These are phyloP conservation scores for Otus sunia DNA, from an alignment of 2,113 vertebrate species.

Conservation along the genomic window DNA sequence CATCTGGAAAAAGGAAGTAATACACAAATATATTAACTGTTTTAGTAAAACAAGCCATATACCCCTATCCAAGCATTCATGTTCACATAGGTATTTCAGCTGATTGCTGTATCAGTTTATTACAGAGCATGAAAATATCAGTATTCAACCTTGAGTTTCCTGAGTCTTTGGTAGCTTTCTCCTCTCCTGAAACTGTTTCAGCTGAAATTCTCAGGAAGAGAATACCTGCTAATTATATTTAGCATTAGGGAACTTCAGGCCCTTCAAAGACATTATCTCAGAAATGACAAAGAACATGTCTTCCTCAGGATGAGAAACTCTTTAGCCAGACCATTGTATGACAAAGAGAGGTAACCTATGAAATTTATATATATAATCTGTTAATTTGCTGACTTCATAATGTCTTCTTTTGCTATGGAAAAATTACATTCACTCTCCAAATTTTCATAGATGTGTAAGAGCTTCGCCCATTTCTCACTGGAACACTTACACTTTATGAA, in stretches of 20 bases:
- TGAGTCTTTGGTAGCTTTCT: not conserved
- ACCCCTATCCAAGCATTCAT: not conserved
- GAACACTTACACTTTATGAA: not conserved
- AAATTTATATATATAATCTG: not conserved
- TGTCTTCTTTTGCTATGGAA: not conserved
- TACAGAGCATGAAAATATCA: not conserved
- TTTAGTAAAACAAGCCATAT: not conserved
- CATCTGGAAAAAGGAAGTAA: slow-evolving; percentile 77
- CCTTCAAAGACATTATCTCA: not conserved
- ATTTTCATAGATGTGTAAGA: not conserved
- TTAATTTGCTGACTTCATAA: not conserved
- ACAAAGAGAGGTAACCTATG: not conserved
- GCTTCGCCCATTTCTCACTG: not conserved
- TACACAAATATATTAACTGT: not conserved
- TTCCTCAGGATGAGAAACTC: not conserved
- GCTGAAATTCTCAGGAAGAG: not conserved
- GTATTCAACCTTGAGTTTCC: not conserved
- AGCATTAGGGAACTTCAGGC: not conserved
- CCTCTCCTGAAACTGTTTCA: not conserved
- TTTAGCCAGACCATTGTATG: not conserved
- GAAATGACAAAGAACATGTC: not conserved
- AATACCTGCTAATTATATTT: not conserved
- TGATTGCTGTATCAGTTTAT: not conserved
- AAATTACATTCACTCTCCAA: not conserved
- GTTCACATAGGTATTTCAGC: not conserved